These are phyloP conservation scores for Sycophila texana DNA, from an alignment of 2,888 invertebrate species.

Conservation along the genomic window DNA sequence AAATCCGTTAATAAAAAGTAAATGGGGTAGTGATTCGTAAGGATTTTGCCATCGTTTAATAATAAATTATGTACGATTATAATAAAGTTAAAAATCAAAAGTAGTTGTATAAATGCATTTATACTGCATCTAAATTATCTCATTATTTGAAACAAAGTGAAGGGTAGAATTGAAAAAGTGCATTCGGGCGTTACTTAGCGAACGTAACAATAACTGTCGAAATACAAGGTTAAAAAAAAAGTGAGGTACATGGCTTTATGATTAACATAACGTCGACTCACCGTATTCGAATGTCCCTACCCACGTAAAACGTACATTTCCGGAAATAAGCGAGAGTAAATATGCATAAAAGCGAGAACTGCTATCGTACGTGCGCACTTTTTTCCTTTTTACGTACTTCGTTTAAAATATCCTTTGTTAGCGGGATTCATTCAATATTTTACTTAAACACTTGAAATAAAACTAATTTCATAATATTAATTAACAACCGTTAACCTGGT, in stretches of 20 bases:
- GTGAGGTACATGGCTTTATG: not conserved
- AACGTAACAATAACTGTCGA: conserved; percentile 10
- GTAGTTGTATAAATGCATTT: too few species aligned
- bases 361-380: not conserved
- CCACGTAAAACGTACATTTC: not conserved
- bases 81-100: too few species aligned
- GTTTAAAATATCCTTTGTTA: not conserved
- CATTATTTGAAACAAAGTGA: not conserved
- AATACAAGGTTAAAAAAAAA: not conserved
- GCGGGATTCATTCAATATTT: not conserved
- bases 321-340: not conserved
- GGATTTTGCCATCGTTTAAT: too few species aligned
- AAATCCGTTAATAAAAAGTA: too few species aligned
- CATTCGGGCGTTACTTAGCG: not conserved
- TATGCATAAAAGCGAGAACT: not conserved
- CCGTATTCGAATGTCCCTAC: not conserved
- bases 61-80: too few species aligned
- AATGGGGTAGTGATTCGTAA: too few species aligned
- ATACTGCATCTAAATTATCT: too few species aligned
- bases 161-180: not conserved
- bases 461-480: not conserved
- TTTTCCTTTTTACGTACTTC: not conserved
- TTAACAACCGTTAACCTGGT: too few species aligned
- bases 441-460: not conserved
- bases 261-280: conserved; percentile 21